Evolutionary conservation across 2,113 vertebrate genomes (phyloP), one percentile per base, ranked within the genome.

Genomic region (Lipophrys pholis): DNA sequence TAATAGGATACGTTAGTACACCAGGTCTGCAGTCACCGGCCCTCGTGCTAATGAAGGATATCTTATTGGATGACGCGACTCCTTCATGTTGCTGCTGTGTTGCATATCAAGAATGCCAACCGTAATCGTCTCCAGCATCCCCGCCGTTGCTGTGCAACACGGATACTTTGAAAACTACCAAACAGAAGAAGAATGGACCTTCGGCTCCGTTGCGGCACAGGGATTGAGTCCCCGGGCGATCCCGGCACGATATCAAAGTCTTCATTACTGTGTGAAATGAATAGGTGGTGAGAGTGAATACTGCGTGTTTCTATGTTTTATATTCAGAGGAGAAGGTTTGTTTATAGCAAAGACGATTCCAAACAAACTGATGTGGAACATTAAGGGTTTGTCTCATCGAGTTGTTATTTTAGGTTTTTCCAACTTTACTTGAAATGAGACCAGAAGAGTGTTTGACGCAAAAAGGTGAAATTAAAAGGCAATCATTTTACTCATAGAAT

Each of bases 11-110:
- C 66, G 42, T 59, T 55, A 2, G 21, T 30, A 30, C 72, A 81
- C 51, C 49, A 49, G 36, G 56, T 39, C 51, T 55, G 7, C 39
- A 54, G 59, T 73, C 76, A 53, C 15, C 6, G 12, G 30, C 35
- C 16, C 38, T 73, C 35, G 14, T 63, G 15, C 48, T 12, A 59
- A 50, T 3, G 45, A 68, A 14, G 42, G 45, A 69, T 11, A 73
- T 6, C 9, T 0, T 43, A 30, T 15, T 21, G 64, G 55, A 73
- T 43, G 5, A 35, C 1, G 9, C 7, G 17, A 45, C 49, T 60
- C 6, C 21, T 42, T 59, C 35, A 30, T 70, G 71, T 65, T 76
- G 71, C 82, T 76, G 84, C 82, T 80, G 56, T 74, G n/a, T 54
- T 63, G 21, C 8, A 3, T 62, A 42, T 74, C 15, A 41, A 76